Evolutionary conservation across 2,113 vertebrate species (phyloP).

Genomic region (Terrapene triunguis): DNA sequence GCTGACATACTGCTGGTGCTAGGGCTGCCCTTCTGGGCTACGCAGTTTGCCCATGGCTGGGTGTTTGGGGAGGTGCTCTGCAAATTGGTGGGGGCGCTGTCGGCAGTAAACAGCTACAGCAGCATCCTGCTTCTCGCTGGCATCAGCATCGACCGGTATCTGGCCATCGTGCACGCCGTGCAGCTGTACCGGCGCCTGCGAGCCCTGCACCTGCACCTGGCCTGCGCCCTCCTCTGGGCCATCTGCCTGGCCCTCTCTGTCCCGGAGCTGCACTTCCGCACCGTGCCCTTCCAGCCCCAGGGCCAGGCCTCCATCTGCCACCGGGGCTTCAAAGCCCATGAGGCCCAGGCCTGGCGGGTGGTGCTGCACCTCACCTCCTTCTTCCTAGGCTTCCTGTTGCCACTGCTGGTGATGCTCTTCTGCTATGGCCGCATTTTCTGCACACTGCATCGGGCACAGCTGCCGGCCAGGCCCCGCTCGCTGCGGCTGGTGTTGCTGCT

Average conservation of each 20-base stretch:
- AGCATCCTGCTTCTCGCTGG: slow-evolving; percentile 85
- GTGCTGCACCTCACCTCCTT: slow-evolving; percentile 76
- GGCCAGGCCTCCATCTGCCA: slow-evolving; percentile 57
- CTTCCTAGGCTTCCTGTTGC: slow-evolving; percentile 81
- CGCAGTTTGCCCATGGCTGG: slow-evolving; percentile 82
- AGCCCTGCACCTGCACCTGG: slow-evolving; percentile 79
- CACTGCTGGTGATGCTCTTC: slow-evolving; percentile 84
- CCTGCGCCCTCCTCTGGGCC: slow-evolving; percentile 80
- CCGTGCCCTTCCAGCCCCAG: background rate
- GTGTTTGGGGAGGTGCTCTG: slow-evolving; percentile 78
- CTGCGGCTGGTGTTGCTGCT: slow-evolving; percentile 64
- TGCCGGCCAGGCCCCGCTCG: slow-evolving; percentile 60
- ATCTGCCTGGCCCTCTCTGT: slow-evolving; percentile 75
- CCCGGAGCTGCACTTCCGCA: slow-evolving; percentile 78
- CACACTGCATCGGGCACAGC: slow-evolving; percentile 77
- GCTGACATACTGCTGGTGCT: slow-evolving; percentile 88
- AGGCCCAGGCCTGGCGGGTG: slow-evolving; percentile 74
- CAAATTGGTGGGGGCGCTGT: slow-evolving; percentile 82
- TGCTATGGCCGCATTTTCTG: slow-evolving; percentile 85
- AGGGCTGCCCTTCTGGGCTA: slow-evolving; percentile 87
- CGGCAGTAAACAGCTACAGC: slow-evolving; percentile 84
- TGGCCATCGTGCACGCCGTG: slow-evolving; percentile 84
- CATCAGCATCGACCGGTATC: slow-evolving; percentile 87
- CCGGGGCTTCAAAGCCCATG: slow-evolving; percentile 50
- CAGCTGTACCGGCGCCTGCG: slow-evolving; percentile 69